phyloP scores from a whole-genome alignment of 2,888 invertebrate genomes.

The Pollenia griseotomentosa region DNA sequence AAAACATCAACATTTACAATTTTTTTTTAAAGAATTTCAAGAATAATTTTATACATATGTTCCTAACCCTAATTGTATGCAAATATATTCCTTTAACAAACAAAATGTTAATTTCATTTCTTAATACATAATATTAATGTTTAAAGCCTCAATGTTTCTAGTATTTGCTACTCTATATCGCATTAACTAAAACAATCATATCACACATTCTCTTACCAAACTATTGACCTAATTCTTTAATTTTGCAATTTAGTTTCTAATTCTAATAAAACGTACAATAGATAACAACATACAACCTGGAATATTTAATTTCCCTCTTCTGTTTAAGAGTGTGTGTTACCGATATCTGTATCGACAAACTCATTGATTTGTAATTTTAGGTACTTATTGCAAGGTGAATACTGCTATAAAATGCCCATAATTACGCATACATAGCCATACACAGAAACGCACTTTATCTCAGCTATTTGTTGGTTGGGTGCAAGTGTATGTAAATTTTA shows the following conservation, averaged over 20 bases:
- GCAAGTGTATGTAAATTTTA: background rate
- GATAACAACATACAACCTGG: background rate
- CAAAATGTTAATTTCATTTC: background rate
- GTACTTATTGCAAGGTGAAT: conserved; percentile 3
- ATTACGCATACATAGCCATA: background rate
- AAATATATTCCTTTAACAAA: too few species aligned
- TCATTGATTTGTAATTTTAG: background rate
- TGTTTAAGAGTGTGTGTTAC: background rate
- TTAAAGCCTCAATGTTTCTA: background rate
- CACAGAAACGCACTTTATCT: background rate
- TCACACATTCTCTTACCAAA: background rate
- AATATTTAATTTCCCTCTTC: conserved; percentile 4
- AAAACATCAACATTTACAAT: too few species aligned
- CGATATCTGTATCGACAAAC: too few species aligned
- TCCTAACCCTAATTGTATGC: too few species aligned
- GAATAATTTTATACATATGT: too few species aligned
- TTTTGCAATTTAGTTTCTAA: background rate
- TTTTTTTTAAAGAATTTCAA: too few species aligned
- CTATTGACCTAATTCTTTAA: conserved; percentile 1
- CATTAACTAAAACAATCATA: background rate
- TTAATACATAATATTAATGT: background rate
- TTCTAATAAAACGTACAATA: background rate
- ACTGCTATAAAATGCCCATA: background rate
- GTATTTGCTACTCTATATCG: background rate
- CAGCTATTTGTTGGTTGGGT: background rate